A percentile compares a stretch with the other conserved stretches of the same genome.
Conservation (phyloP, 37 sponge, comb jelly and placozoan species). For the Aphrocallistes beatrix region DNA sequence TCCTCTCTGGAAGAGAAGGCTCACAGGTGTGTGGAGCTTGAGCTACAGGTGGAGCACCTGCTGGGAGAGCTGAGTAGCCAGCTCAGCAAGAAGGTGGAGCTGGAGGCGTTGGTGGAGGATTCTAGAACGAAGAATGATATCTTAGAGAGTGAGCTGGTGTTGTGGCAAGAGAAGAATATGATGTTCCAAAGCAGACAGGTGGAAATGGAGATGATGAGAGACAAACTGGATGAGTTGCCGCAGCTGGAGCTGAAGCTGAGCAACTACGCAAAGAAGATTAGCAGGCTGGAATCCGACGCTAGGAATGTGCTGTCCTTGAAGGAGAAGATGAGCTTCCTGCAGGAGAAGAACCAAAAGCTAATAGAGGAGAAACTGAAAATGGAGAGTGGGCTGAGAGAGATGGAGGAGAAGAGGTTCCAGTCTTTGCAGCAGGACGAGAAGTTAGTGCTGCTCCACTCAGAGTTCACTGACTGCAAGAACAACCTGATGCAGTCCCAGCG, state of each 20-base stretch:
- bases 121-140: not conserved
- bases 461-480: not conserved
- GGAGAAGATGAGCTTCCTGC: not conserved
- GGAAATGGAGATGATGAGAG: not conserved
- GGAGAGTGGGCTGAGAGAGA: not conserved
- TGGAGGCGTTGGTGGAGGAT: not conserved
- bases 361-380: not conserved
- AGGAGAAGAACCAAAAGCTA: not conserved
- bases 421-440: not conserved
- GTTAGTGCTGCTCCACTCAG: not conserved
- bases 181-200: not conserved
- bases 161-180: not conserved
- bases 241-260: not conserved
- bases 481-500: not conserved
- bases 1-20: not conserved
- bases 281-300: not conserved
- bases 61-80: not conserved
- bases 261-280: not conserved
- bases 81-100: not conserved
- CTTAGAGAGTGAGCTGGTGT: not conserved
- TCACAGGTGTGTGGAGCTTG: conserved; percentile 6
- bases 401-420: conserved; percentile 3
- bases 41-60: conserved; percentile 13
- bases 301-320: not conserved
- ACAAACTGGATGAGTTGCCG: conserved; percentile 1